phyloP scores from a whole-genome alignment of 1,140 invertebrate species.

The Tetraneura akinire region DNA sequence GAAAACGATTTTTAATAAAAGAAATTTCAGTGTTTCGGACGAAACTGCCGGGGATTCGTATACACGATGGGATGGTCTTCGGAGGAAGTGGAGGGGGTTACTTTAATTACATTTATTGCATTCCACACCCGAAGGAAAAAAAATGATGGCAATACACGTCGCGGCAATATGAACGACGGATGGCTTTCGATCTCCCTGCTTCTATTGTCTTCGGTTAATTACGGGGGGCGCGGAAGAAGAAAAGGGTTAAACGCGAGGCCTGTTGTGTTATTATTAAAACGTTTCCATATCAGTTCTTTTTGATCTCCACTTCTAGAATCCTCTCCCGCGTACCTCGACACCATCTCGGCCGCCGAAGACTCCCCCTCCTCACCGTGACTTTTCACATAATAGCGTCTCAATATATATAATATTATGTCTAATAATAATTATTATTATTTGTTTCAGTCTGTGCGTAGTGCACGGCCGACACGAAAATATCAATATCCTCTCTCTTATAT shows the following conservation, averaged over 20 bases:
- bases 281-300: slow-evolving; percentile 50
- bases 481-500: background rate
- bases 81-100: background rate
- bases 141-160: slow-evolving; percentile 23
- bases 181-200: slow-evolving; percentile 28
- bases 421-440: slow-evolving; percentile 46
- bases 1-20: slow-evolving; percentile 41
- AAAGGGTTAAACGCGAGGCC: slow-evolving; percentile 41
- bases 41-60: slow-evolving; percentile 11
- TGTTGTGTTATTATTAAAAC: slow-evolving; percentile 46
- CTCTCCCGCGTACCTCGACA: background rate
- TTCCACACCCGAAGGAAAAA: slow-evolving; percentile 42
- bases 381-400: background rate
- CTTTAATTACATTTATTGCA: slow-evolving; percentile 51
- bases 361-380: background rate
- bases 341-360: background rate
- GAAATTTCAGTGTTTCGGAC: slow-evolving; percentile 34
- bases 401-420: no score
- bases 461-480: slow-evolving; percentile 31
- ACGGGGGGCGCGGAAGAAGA: slow-evolving; percentile 43
- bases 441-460: slow-evolving; percentile 1
- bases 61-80: background rate
- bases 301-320: slow-evolving; percentile 46
- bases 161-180: slow-evolving; percentile 25
- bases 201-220: slow-evolving; percentile 49